Percentiles rank a stretch among this genome's conserved stretches.
Evolutionary conservation across 2,797 vertebrate species (phyloP).

Genomic region (Leucoraja ocellata): DNA sequence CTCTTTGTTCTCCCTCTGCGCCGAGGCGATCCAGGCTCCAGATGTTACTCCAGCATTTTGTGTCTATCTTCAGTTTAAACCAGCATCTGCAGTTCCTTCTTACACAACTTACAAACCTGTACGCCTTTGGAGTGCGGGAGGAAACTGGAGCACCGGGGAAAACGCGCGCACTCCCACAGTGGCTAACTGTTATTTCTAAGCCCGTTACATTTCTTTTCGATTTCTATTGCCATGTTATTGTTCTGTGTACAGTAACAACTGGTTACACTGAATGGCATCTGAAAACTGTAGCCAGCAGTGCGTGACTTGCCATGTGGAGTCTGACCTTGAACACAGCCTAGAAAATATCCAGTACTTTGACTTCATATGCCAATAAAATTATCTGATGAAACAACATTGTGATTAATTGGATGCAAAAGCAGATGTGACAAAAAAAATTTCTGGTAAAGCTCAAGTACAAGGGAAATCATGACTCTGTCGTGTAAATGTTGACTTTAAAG

Average conservation of each 20-base stretch:
- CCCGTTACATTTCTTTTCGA: background rate
- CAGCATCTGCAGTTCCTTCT: too few species aligned
- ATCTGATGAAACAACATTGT: background rate
- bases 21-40: too few species aligned
- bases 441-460: background rate
- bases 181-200: constrained; percentile 7
- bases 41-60: too few species aligned
- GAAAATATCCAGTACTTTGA: background rate
- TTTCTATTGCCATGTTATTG: constrained; percentile 5
- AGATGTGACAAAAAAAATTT: background rate
- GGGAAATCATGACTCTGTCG: background rate
- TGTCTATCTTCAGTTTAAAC: too few species aligned
- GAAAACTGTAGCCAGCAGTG: background rate
- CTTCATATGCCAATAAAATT: constrained; percentile 20
- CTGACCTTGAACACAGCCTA: constrained; percentile 19
- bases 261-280: constrained; percentile 17
- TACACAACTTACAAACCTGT: too few species aligned
- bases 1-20: too few species aligned
- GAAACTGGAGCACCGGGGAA: too few species aligned
- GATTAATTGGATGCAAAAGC: background rate
- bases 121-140: too few species aligned
- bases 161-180: background rate
- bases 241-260: background rate
- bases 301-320: constrained; percentile 26
- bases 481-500: background rate